Conservation (phyloP, 2,888 invertebrate species). For the Cataglyphis albicans region DNA sequence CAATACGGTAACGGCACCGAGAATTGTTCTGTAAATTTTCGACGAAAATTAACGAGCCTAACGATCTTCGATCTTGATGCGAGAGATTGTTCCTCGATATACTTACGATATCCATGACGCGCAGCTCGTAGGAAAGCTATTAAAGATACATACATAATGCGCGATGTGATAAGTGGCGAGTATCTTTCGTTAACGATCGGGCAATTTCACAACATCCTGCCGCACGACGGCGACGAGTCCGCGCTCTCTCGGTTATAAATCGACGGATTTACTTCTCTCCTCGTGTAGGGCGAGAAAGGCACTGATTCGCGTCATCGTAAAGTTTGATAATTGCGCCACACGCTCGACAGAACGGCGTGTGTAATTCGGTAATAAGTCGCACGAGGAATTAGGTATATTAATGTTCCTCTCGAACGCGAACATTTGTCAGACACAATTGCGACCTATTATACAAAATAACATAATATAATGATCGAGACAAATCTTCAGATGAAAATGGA, state of each 20-base stretch:
- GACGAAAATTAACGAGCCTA: conserved; percentile 47
- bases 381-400: background rate
- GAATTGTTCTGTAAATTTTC: conserved; percentile 38
- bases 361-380: conserved; percentile 59
- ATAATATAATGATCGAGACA: conserved; percentile 37
- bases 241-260: conserved; percentile 39
- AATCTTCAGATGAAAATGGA: background rate
- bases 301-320: conserved; percentile 29
- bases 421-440: conserved; percentile 19
- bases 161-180: conserved; percentile 54
- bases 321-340: conserved; percentile 8
- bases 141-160: conserved; percentile 47
- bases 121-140: conserved; percentile 26
- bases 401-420: background rate
- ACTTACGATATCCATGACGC: conserved; percentile 33
- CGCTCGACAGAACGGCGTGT: conserved; percentile 35
- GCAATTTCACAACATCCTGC: conserved; percentile 52
- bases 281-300: background rate
- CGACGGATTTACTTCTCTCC: conserved; percentile 17
- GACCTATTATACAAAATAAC: conserved; percentile 65
- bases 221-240: conserved; percentile 25
- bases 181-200: conserved; percentile 51
- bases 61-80: background rate
- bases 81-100: conserved; percentile 29
- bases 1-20: background rate